Evolutionary conservation across 2,888 invertebrate genomes (phyloP), one percentile per base, ranked within the genome.

Genomic region (Oscheius onirici): DNA sequence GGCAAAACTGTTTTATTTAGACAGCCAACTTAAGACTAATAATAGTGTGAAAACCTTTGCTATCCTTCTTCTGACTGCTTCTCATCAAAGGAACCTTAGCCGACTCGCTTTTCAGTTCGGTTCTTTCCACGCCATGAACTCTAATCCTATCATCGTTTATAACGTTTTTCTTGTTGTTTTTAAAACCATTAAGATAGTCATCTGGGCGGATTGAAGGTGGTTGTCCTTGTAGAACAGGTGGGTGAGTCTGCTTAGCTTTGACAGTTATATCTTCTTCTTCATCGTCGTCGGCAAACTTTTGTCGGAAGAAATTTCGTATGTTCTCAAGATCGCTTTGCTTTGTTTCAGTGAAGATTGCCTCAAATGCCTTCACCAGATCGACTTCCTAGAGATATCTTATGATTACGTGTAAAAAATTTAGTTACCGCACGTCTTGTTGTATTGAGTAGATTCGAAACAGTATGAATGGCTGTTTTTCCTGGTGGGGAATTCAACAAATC

Each of bases 261-360:
- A n/a, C 15, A 58, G n/a, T n/a, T n/a, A 13, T 26, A n/a, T 49
- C 49, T 5, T 26, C 49, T 5, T 26, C 28, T 13, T 28, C 49
- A 6, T 49, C 63, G 26, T 63, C 63, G 28, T 63, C 63, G 8
- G 63, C 63, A 49, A 63, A 63, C 17, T 63, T 63, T 28, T 63
- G 63, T 10, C 54, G 52, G 17, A 66, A 66, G 43, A 54, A 66
- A 3, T 66, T 52, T 28, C 66, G 34, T 15, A 66, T 66, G 22
- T 55, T 66, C 20, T 66, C 17, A 17, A 66, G 34, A 24, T 51
- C 22, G 24, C 41, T 66, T 24, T 52, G 20, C 41, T 66, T 55
- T 2, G 66, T 66, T 13, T 66, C 66, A 0, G 66, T 24, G 28
- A 66, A 66, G 40, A 66, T 66, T 8, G 66, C 52, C 17, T 66